Conservation (phyloP, 2,797 vertebrate species). For the Sebastes hopkinsi region DNA sequence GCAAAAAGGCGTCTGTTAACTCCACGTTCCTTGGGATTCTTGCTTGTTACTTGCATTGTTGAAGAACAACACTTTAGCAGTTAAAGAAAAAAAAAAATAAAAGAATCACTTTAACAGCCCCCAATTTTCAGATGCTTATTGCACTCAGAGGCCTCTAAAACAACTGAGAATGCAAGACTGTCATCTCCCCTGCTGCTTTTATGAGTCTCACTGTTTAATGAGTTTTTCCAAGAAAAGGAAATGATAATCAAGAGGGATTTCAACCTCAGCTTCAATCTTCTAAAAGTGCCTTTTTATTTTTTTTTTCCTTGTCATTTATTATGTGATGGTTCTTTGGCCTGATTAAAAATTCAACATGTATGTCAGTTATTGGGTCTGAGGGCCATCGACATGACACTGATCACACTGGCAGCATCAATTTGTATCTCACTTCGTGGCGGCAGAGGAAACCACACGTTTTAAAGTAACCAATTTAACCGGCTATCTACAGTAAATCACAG, state of each 20-base stretch:
- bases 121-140: slow-evolving; percentile 74
- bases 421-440: not conserved
- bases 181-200: slow-evolving; percentile 75
- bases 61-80: slow-evolving; percentile 70
- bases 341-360: slow-evolving; percentile 45
- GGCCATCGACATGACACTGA: not conserved
- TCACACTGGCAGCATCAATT: not conserved
- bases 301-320: slow-evolving; percentile 53
- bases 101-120: slow-evolving; percentile 65
- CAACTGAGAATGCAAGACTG: slow-evolving; percentile 72
- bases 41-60: slow-evolving; percentile 74
- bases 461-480: not conserved
- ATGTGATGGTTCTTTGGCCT: slow-evolving; percentile 37
- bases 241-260: slow-evolving; percentile 77
- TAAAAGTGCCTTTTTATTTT: slow-evolving; percentile 47
- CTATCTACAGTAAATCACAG: not conserved
- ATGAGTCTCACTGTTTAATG: slow-evolving; percentile 77
- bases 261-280: slow-evolving; percentile 61
- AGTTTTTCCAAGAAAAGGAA: slow-evolving; percentile 78
- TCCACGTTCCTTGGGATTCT: slow-evolving; percentile 61
- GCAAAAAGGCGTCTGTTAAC: slow-evolving; percentile 74
- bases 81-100: slow-evolving; percentile 41
- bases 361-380: slow-evolving; percentile 10
- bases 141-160: slow-evolving; percentile 73
- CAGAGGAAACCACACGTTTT: not conserved